Evolutionary conservation across 2,797 vertebrate species (phyloP).

Genomic region (Sus cebifrons): DNA sequence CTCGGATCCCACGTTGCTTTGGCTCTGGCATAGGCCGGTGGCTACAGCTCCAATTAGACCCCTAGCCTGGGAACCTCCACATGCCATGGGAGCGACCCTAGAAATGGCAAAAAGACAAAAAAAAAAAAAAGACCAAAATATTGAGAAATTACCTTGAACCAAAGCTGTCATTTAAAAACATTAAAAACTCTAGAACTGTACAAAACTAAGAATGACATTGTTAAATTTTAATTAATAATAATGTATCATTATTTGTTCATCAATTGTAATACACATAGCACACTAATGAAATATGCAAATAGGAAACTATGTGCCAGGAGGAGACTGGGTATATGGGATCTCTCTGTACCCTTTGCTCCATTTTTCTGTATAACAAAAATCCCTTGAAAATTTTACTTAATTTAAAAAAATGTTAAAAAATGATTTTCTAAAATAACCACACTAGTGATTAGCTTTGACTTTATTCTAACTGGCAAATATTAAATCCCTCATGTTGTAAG

Average conservation of each 20-base stretch:
- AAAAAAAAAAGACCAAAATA: neutral
- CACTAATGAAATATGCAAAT: neutral
- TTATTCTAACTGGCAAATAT: neutral
- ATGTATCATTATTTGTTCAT: neutral
- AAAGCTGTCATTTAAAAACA: neutral
- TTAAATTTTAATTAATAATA: neutral
- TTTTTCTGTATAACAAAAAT: slow-evolving; percentile 38
- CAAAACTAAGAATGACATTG: neutral
- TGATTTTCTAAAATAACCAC: neutral
- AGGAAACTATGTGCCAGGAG: neutral
- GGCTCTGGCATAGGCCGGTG: no score
- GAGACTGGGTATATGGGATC: neutral
- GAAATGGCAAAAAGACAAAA: no score
- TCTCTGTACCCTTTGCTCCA: neutral
- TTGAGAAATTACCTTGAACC: neutral
- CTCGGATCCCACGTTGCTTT: no score
- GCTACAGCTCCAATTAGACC: no score
- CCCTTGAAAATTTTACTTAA: neutral
- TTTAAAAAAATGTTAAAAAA: neutral
- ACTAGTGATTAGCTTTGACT: neutral
- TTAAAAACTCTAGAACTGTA: neutral
- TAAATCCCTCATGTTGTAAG: neutral
- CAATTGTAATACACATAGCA: neutral
- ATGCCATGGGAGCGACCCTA: no score
- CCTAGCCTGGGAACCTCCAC: no score